Evolutionary conservation across 2,888 invertebrate genomes (phyloP).

Genomic region (Palloptera scutellata): DNA sequence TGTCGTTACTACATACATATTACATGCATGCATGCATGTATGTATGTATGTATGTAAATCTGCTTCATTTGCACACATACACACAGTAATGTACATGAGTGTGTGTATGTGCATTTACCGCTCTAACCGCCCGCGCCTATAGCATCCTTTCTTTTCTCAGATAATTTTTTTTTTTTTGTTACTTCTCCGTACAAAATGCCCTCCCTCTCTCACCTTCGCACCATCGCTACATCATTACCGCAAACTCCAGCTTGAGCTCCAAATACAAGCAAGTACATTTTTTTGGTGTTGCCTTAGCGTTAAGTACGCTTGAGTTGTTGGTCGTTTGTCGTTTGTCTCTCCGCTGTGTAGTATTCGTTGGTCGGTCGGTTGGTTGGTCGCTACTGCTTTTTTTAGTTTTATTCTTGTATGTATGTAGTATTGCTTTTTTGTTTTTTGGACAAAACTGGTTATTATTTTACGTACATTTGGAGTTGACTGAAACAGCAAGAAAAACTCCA

Average conservation of each 20-base stretch:
- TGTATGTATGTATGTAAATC: slow-evolving; percentile 18
- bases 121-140: too few species aligned
- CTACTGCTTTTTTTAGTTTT: slow-evolving; percentile 33
- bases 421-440: slow-evolving; percentile 53
- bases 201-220: not conserved
- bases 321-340: slow-evolving; percentile 32
- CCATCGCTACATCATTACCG: not conserved
- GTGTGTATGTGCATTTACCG: too few species aligned
- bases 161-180: not conserved
- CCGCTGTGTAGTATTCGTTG: slow-evolving; percentile 30
- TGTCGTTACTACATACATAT: not conserved
- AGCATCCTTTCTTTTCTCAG: too few species aligned
- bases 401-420: slow-evolving; percentile 40
- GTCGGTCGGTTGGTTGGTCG: slow-evolving; percentile 37
- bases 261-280: slow-evolving; percentile 1
- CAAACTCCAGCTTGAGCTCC: not conserved
- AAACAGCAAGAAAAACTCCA: too few species aligned
- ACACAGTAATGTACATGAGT: not conserved
- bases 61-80: slow-evolving; percentile 3
- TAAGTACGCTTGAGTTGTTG: slow-evolving; percentile 15
- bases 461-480: too few species aligned
- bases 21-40: slow-evolving; percentile 12
- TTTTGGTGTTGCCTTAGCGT: not conserved
- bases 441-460: slow-evolving; percentile 59
- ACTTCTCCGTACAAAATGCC: not conserved